Evolutionary conservation across 2,888 invertebrate species (phyloP).

Genomic region (Dynastes maya): DNA sequence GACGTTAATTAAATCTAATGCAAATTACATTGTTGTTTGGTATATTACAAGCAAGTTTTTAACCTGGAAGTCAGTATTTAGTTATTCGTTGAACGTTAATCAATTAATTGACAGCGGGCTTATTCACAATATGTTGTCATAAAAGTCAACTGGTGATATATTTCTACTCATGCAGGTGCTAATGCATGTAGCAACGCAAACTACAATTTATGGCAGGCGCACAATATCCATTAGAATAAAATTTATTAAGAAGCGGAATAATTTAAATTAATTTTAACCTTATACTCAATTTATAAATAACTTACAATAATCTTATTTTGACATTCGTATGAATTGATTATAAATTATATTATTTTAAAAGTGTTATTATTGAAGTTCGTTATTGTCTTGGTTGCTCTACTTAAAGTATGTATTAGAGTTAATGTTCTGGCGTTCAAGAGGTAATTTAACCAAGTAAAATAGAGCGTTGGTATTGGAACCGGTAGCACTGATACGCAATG

Average conservation of each 20-base stretch:
- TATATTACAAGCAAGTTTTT: background rate
- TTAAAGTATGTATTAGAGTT: background rate
- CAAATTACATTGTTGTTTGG: background rate
- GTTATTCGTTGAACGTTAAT: conserved; percentile 7
- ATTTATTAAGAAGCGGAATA: background rate
- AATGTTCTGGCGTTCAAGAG: too few relatives aligned
- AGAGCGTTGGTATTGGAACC: background rate
- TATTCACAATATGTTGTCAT: conserved; percentile 12
- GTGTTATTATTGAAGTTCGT: background rate
- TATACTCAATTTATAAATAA: background rate
- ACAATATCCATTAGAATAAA: background rate
- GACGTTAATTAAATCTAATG: conserved; percentile 9
- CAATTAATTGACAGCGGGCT: conserved; percentile 9
- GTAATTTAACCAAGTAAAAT: background rate
- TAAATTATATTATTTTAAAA: background rate
- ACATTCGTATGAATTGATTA: background rate
- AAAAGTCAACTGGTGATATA: conserved; percentile 11
- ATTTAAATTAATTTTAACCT: conserved; percentile 1
- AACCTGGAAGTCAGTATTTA: conserved; percentile 1
- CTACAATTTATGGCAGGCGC: background rate
- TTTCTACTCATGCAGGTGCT: conserved; percentile 14
- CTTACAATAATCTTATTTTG: background rate
- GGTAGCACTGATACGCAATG: background rate
- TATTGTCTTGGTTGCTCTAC: conserved; percentile 3
- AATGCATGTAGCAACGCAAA: background rate